phyloP scores from a whole-genome alignment of 1,140 invertebrate species.

The Heliconius hermathena region DNA sequence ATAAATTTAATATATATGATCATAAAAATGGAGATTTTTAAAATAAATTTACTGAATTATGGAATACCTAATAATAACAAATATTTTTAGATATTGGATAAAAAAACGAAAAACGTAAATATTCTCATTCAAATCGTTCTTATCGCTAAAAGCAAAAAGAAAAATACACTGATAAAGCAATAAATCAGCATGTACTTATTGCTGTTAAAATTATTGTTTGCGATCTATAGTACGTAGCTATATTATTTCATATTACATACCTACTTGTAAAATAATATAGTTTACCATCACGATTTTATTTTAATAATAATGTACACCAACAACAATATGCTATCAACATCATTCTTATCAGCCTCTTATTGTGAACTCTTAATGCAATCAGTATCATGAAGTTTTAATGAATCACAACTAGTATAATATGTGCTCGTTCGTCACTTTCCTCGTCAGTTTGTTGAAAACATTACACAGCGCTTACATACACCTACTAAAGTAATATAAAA shows the following conservation, averaged over 20 bases:
- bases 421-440: slow-evolving; percentile 14
- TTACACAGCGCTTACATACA: neutral
- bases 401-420: slow-evolving; percentile 19
- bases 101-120: too few relatives aligned
- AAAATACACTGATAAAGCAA: too few relatives aligned
- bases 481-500: neutral
- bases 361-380: slow-evolving; percentile 30
- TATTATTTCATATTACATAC: neutral
- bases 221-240: too few relatives aligned
- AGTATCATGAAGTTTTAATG: slow-evolving; percentile 21
- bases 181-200: too few relatives aligned
- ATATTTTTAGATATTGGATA: too few relatives aligned
- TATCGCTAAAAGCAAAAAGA: too few relatives aligned
- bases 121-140: too few relatives aligned
- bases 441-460: slow-evolving; percentile 19
- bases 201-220: too few relatives aligned
- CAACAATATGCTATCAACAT: slow-evolving; percentile 26
- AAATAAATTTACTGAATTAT: too few relatives aligned
- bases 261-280: neutral
- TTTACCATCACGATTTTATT: slow-evolving; percentile 25
- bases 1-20: too few relatives aligned
- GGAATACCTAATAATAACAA: too few relatives aligned
- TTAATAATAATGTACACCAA: slow-evolving; percentile 20
- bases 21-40: too few relatives aligned
- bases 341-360: slow-evolving; percentile 31